Evolutionary conservation across 2,888 invertebrate genomes (phyloP).

Genomic region (Cynaeus angustus): DNA sequence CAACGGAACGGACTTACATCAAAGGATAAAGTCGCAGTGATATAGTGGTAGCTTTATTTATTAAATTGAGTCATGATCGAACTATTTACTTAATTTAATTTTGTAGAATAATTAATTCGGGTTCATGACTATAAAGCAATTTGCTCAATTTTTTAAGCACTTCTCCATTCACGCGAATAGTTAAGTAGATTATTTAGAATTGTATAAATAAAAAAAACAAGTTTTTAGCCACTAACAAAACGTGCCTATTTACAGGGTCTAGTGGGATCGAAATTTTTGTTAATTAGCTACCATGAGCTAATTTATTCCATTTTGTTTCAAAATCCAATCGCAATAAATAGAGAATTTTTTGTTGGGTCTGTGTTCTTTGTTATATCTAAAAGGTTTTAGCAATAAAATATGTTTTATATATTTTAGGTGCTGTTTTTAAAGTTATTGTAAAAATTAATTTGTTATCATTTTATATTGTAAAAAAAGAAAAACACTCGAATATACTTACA

Average conservation of each 20-base stretch:
- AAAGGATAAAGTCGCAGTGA: conserved; percentile 67
- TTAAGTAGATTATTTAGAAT: conserved; percentile 19
- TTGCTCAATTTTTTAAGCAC: conserved; percentile 49
- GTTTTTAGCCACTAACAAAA: conserved; percentile 33
- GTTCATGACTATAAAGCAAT: conserved; percentile 46
- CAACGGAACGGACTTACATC: conserved; percentile 69
- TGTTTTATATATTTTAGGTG: conserved; percentile 50
- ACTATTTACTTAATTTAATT: conserved; percentile 51
- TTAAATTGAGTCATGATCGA: conserved; percentile 47
- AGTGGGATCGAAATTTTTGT: conserved; percentile 30
- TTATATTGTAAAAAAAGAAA: conserved; percentile 16
- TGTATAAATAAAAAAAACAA: conserved; percentile 33
- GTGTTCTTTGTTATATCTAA: conserved; percentile 22
- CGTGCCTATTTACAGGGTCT: conserved; percentile 37
- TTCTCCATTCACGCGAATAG: conserved; percentile 42
- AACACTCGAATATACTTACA: conserved; percentile 27
- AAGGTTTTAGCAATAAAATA: conserved; percentile 48
- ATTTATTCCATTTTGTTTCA: conserved; percentile 14
- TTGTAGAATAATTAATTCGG: conserved; percentile 41
- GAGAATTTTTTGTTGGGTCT: conserved; percentile 24
- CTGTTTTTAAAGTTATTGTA: conserved; percentile 33
- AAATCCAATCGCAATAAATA: conserved; percentile 34
- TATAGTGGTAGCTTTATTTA: conserved; percentile 46
- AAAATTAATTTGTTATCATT: conserved; percentile 32
- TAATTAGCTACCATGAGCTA: conserved; percentile 4